Evolutionary conservation across 2,888 invertebrate species (phyloP).

Genomic region (Spodoptera picta): DNA sequence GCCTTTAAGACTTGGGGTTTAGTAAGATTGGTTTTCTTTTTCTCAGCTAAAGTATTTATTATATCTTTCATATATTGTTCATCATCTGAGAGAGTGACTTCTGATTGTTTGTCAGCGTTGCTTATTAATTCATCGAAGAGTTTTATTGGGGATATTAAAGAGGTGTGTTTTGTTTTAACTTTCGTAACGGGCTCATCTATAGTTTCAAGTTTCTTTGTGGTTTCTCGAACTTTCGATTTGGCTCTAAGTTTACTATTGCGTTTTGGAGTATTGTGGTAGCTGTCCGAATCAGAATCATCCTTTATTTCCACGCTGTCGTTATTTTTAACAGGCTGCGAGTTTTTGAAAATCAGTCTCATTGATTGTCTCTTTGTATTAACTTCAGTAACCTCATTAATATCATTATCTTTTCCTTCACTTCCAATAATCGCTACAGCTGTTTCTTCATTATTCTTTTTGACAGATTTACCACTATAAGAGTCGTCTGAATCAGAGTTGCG

Average conservation of each 20-base stretch:
- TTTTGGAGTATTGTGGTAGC: conserved; percentile 4
- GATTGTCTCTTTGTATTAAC: conserved; percentile 22
- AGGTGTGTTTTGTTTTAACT: conserved; percentile 22
- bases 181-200: neutral
- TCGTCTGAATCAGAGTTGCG: conserved; percentile 49
- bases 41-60: conserved; percentile 34
- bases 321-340: conserved; percentile 8
- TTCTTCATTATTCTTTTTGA: conserved; percentile 12
- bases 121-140: conserved; percentile 57
- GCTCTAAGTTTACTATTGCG: neutral
- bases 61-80: conserved; percentile 49
- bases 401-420: neutral
- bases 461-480: conserved; percentile 24
- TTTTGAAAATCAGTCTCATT: conserved; percentile 17
- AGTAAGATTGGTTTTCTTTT: neutral
- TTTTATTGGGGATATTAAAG: conserved; percentile 73
- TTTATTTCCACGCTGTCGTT: conserved; percentile 3
- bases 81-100: conserved; percentile 44
- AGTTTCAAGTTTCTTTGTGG: conserved; percentile 2
- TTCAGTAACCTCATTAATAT: conserved; percentile 18
- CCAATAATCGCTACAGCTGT: neutral
- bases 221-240: neutral
- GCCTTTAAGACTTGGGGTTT: conserved; percentile 1
- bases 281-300: conserved; percentile 20
- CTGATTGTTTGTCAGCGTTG: conserved; percentile 32